Evolutionary conservation across 2,113 vertebrate species (phyloP).

Genomic region (Noturus placidus): DNA sequence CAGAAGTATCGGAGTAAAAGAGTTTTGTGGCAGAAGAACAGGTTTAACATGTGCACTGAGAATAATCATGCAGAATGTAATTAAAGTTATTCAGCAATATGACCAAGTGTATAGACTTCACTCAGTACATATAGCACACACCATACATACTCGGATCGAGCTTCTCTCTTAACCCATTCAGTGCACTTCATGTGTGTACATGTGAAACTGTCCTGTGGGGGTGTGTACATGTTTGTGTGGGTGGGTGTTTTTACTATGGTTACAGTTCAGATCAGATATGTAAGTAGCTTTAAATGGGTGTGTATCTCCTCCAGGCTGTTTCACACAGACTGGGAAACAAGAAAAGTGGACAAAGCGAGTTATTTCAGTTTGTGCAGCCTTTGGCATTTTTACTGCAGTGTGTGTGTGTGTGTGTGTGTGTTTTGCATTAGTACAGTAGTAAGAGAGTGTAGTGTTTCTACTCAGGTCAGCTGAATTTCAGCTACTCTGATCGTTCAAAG

Average conservation of each 20-base stretch:
- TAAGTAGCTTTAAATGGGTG: not conserved
- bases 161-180: not conserved
- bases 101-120: not conserved
- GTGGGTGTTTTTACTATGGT: not conserved
- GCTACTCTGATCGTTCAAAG: not conserved
- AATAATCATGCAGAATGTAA: not conserved
- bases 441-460: not conserved
- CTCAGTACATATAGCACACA: not conserved
- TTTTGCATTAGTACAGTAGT: not conserved
- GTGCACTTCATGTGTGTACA: not conserved
- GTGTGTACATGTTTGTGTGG: not conserved
- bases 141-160: not conserved
- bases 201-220: not conserved
- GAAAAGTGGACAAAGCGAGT: not conserved
- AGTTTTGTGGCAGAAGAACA: not conserved
- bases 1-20: not conserved
- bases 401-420: not conserved
- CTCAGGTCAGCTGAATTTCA: not conserved
- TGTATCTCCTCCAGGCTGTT: constrained; percentile 1
- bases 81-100: not conserved
- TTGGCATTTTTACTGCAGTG: not conserved
- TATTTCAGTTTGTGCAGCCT: not conserved
- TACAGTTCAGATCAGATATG: constrained; percentile 12
- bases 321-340: not conserved
- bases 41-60: not conserved